Evolutionary conservation across 1,140 invertebrate species (phyloP).

Genomic region (Sarcophaga bullata): DNA sequence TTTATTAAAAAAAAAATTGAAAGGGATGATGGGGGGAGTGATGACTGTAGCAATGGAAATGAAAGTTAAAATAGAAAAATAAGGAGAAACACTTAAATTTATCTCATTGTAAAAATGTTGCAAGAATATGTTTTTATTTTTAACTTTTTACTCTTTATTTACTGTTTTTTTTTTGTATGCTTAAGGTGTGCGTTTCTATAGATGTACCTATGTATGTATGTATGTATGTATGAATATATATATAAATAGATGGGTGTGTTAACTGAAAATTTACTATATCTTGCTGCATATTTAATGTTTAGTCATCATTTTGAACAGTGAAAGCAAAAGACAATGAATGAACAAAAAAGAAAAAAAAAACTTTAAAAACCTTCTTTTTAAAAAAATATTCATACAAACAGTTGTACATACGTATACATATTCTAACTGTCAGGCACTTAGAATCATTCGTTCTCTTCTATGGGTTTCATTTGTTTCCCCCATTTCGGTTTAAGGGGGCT

Average conservation of each 20-base stretch:
- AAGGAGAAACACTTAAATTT: constrained; percentile 21
- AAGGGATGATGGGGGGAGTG: neutral
- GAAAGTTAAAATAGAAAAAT: neutral
- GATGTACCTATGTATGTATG: neutral
- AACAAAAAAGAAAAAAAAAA: too few relatives aligned
- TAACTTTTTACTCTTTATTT: too few relatives aligned
- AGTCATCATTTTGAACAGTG: constrained; percentile 21
- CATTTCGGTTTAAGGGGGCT: neutral
- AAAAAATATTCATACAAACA: neutral
- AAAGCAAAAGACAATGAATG: neutral
- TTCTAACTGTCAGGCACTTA: neutral
- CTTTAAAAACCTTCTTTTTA: neutral
- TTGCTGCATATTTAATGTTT: constrained; percentile 4
- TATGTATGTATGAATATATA: neutral
- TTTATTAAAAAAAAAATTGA: neutral
- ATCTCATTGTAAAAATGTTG: constrained; percentile 5
- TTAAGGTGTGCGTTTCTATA: neutral
- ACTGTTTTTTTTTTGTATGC: too few relatives aligned
- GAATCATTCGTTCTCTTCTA: neutral
- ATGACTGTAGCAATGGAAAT: neutral
- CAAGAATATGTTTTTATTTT: neutral
- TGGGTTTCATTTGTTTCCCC: neutral
- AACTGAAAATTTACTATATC: neutral
- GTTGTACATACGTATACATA: neutral
- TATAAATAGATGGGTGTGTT: constrained; percentile 1